Evolutionary conservation across 2,113 vertebrate genomes (phyloP), one percentile per base, ranked within the genome.

Genomic region (Mastomys natalensis): DNA sequence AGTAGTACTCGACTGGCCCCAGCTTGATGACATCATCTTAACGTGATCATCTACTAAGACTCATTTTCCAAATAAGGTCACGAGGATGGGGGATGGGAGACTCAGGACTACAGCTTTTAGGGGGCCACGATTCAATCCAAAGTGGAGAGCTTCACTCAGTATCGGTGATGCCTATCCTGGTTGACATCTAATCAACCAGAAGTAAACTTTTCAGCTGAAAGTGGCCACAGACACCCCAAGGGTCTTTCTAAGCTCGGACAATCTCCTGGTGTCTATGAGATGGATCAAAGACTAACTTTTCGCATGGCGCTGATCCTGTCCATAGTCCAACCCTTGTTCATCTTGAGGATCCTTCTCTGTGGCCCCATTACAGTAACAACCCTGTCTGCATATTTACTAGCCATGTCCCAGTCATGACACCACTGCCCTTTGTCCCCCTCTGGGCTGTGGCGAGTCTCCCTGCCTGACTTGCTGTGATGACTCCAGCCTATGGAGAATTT

Each of bases 61-160:
- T 70, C 76, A 80, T 19, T 78, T 78, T 91, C 86, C 29, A 81
- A 64, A 73, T 53, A 78, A 29, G 29, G 76, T 77, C 80, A 92
- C 48, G 24, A 68, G 64, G 12, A 45, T 48, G 40, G 48, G 37
- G 29, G 64, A 31, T 16, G 19, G 64, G 82, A 26, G n/a, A 15
- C 17, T n/a, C 45, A 87, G 76, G 16, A 94, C 15, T 55, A 16
- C 37, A 31, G 80, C 51, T 76, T 37, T 55, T 26, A 24, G 12
- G 31, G 64, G 29, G 29, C 19, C 31, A 89, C 6, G 85, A 29
- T 60, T 87, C 86, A 82, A 26, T 78, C 34, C 60, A 37, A 7
- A 55, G 76, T 53, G 51, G 6, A 6, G 0, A 21, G 24, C 34
- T 82, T 78, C 45, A 12, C 74, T 87, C 15, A 45, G 62, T 70